Evolutionary conservation across 2,888 invertebrate genomes (phyloP), one percentile per base, ranked within the genome.

Genomic region (Gari tellinella): DNA sequence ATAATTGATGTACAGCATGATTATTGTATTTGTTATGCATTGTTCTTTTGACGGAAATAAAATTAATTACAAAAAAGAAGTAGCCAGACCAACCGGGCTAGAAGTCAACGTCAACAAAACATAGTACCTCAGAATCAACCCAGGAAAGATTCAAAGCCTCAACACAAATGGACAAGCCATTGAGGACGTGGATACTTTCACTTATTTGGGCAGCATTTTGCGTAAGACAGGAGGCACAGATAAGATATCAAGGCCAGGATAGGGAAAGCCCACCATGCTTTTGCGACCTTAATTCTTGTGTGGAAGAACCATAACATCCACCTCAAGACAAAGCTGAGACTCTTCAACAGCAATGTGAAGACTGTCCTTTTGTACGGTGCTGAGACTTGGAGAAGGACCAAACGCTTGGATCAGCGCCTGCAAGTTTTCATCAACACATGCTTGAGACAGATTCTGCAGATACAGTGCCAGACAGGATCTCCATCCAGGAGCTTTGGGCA

Each of bases 221-320:
- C 53, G 38, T 21, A 52, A 53, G 53, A 43, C 63, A 63, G 45
- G 53, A 12, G 55, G 46, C 5, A 56, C 55, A 56, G 55, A 64
- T 8, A 23, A 64, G n/a, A n/a, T n/a, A n/a, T n/a, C n/a, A n/a
- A n/a, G n/a, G n/a, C n/a, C n/a, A n/a, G n/a, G n/a, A n/a, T 8
- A 15, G 15, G 10, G 15, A 15, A 15, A 40, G 40, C 40, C 15
- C 40, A 40, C 40, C 40, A 15, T 40, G 40, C 40, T 40, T 40
- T 40, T 15, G 40, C 40, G 10, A 40, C 40, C 10, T 40, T 40
- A 15, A 40, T 8, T 8, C 40, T 15, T 12, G 40, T 40, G 40
- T 40, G 40, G 40, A 40, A 40, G 40, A 40, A n/a, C n/a, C n/a
- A n/a, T n/a, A n/a, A n/a, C n/a, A n/a, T n/a, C n/a, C n/a, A n/a